A percentile compares a stretch with the other conserved stretches of the same genome.
Conservation (phyloP, 2,888 invertebrate species). For the Pristionchus mayeri region DNA sequence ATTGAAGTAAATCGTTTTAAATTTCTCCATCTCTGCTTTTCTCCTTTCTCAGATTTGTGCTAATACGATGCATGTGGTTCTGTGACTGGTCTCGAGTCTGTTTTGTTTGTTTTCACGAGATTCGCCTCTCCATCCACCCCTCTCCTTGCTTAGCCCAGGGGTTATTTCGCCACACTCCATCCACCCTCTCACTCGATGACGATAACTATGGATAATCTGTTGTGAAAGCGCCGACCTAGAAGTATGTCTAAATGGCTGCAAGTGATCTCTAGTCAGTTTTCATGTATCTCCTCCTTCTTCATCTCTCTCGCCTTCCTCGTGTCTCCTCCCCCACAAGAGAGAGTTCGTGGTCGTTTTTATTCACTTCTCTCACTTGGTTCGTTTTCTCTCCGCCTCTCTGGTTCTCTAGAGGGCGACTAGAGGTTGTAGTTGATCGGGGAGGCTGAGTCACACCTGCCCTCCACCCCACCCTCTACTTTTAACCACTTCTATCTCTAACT, state of each 20-base stretch:
- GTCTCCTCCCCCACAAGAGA: slow-evolving; percentile 1
- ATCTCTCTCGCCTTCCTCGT: neutral
- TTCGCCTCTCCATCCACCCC: neutral
- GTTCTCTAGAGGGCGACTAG: too few relatives aligned
- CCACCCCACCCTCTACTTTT: too few relatives aligned
- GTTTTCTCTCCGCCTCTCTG: too few relatives aligned
- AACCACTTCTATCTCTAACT: neutral
- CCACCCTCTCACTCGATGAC: neutral
- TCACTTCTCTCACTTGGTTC: too few relatives aligned
- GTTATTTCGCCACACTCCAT: slow-evolving; percentile 15
- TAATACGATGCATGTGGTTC: neutral
- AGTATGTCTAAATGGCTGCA: too few relatives aligned
- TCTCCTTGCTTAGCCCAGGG: neutral
- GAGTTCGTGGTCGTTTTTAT: too few relatives aligned
- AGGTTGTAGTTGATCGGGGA: too few relatives aligned
- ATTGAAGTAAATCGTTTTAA: too few relatives aligned
- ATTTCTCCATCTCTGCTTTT: too few relatives aligned
- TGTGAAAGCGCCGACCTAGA: neutral
- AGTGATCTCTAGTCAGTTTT: neutral
- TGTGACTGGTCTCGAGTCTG: neutral
- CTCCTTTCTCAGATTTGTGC: too few relatives aligned
- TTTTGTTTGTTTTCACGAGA: slow-evolving; percentile 8
- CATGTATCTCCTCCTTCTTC: neutral
- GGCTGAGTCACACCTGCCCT: too few relatives aligned
- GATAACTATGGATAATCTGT: neutral